phyloP scores from a whole-genome alignment of 2,797 vertebrate species.

The Xenopus petersii region DNA sequence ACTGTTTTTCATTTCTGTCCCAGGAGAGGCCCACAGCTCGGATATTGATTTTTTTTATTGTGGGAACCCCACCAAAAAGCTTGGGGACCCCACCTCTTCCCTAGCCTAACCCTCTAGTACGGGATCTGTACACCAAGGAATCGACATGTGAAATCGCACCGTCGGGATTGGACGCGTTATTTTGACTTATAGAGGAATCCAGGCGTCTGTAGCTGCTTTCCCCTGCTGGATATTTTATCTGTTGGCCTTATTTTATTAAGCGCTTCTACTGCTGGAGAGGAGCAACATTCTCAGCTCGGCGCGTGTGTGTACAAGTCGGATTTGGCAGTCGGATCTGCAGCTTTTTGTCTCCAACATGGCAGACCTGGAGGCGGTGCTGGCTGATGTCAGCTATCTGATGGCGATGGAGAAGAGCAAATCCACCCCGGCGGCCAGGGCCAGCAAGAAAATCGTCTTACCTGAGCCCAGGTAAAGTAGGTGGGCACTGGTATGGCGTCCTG shows the following conservation, averaged over 20 bases:
- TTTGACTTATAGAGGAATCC: no score
- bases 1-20: no score
- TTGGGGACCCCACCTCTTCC: not conserved
- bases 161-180: no score
- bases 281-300: conserved; percentile 38
- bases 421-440: conserved; percentile 90
- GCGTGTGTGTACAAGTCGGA: no score
- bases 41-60: not conserved
- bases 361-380: conserved; percentile 69
- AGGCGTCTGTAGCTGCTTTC: no score
- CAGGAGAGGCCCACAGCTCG: not conserved
- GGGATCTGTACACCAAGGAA: no score
- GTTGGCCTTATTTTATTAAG: not conserved
- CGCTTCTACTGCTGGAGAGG: no score
- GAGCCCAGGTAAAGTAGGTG: conserved; percentile 79
- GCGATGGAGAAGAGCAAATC: conserved; percentile 99
- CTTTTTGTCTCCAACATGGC: no score
- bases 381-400: conserved; percentile 98
- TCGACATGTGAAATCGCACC: no score
- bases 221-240: not conserved
- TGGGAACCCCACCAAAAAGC: conserved; percentile 3
- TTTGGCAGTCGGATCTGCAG: no score
- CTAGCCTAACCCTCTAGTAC: no score
- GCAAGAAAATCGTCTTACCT: conserved; percentile 92
- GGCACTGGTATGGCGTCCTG: not conserved